These are phyloP conservation scores for Coleophora flavipennella DNA, from an alignment of 2,888 invertebrate species.

Conservation along the genomic window DNA sequence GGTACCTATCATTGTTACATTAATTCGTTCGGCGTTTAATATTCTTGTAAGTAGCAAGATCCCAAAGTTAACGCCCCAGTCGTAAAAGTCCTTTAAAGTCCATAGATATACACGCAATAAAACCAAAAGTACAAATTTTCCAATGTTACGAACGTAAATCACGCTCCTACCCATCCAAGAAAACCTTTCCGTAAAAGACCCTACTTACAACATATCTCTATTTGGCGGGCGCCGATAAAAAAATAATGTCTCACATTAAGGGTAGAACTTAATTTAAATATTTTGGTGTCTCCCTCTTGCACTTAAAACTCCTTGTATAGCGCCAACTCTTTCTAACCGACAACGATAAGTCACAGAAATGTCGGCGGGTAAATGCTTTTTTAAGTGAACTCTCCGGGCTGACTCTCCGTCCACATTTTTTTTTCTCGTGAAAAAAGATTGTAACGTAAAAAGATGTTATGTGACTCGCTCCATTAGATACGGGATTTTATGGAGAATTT, in stretches of 20 bases:
- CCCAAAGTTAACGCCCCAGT: too few species aligned
- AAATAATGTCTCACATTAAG: slow-evolving; percentile 67
- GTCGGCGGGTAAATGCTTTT: slow-evolving; percentile 54
- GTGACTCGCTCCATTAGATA: slow-evolving; percentile 35
- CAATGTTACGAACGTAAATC: too few species aligned
- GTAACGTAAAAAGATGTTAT: slow-evolving; percentile 26
- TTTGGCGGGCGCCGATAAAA: slow-evolving; percentile 62
- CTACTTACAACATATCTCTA: slow-evolving; percentile 52
- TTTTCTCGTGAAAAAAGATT: slow-evolving; percentile 4
- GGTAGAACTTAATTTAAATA: slow-evolving; percentile 68
- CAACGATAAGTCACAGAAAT: slow-evolving; percentile 49
- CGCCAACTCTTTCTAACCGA: slow-evolving; percentile 27
- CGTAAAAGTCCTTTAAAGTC: too few species aligned
- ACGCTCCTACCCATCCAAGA: slow-evolving; percentile 16
- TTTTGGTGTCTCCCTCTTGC: slow-evolving; percentile 36
- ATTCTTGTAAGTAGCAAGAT: too few species aligned
- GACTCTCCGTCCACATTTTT: too few species aligned
- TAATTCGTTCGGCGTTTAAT: too few species aligned
- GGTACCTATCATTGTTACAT: too few species aligned
- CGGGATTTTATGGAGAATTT: slow-evolving; percentile 29
- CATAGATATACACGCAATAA: too few species aligned
- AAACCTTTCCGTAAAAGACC: slow-evolving; percentile 28
- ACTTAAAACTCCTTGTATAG: slow-evolving; percentile 11
- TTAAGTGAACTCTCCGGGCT: slow-evolving; percentile 45
- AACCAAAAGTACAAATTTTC: too few species aligned